phyloP scores from a whole-genome alignment of 2,113 vertebrate species.

The Sminthopsis crassicaudata region DNA sequence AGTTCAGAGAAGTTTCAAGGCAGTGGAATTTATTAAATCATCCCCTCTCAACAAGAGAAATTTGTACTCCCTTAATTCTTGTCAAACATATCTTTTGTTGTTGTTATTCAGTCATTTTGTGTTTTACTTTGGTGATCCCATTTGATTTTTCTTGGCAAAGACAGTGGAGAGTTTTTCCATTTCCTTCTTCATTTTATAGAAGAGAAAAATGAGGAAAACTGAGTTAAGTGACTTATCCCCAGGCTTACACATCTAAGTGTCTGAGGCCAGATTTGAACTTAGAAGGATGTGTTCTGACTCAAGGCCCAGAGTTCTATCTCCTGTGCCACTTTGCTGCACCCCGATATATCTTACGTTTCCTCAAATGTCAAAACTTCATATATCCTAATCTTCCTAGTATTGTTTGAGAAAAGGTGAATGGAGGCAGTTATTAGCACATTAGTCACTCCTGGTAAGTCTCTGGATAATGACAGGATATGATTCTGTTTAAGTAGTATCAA shows the following conservation, averaged over 20 bases:
- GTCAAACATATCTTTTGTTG: not conserved
- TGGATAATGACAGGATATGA: constrained; percentile 59
- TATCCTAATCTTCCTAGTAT: constrained; percentile 26
- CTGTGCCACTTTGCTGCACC: not conserved
- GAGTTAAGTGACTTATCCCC: not conserved
- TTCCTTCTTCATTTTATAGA: not conserved
- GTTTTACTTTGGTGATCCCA: not conserved
- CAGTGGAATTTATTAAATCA: not conserved
- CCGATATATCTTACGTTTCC: constrained; percentile 27
- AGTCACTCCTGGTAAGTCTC: constrained; percentile 55
- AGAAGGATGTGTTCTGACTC: not conserved
- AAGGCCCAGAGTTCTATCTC: not conserved
- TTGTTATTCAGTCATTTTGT: not conserved
- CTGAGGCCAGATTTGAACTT: not conserved
- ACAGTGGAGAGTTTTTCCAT: not conserved
- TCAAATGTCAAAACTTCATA: constrained; percentile 36
- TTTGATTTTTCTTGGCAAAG: not conserved
- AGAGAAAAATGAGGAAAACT: not conserved
- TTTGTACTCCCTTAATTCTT: constrained; percentile 28
- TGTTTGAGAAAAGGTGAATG: constrained; percentile 50
- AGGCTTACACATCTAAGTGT: not conserved
- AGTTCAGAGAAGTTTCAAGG: not conserved
- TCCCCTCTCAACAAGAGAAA: not conserved
- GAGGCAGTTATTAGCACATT: constrained; percentile 52
- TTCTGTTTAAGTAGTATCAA: constrained; percentile 65